Evolutionary conservation across 2,113 vertebrate species (phyloP), one percentile per base, ranked within the genome.

Genomic region (Maccullochella peelii): DNA sequence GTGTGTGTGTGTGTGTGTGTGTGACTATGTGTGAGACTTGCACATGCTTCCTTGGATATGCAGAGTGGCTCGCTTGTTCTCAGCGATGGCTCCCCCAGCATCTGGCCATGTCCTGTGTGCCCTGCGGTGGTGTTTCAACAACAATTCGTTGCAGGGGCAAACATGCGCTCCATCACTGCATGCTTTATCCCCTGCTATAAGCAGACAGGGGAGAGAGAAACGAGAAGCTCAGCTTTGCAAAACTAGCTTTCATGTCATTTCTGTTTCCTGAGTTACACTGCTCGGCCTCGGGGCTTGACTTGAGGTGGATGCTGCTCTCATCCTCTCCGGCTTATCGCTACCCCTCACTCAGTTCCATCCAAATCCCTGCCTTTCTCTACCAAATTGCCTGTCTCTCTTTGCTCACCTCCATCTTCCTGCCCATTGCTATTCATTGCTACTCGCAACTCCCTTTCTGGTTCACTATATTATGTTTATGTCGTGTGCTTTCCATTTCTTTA

Each of bases 371-470:
- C 50, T 84, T 85, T 87, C 76, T 79, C 77, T 84, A 68, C 47
- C 67, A 89, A 93, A 89, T 90, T 88, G 70, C 77, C 84, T 62
- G 62, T 85, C 82, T 85, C 73, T 84, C 73, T 84, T 69, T 75
- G 57, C 82, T 85, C 49, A 67, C 73, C 70, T 86, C 81, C 79
- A 83, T 90, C 86, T 90, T 79, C 30, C 70, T 73, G 8, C 84
- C 67, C 78, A 86, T 91, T 89, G 76, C 86, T 90, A 90, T 89
- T 89, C 87, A 91, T 89, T 78, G 70, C 89, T 67, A 55, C 54
- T 55, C 20, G n/a, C 42, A 1, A 77, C 61, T 85, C 76, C 55
- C 61, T 83, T 62, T 58, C 73, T 54, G 62, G 33, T 87, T 87
- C 73, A 73, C 88, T 84, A 77, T 84, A 71, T 91, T 85, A 86